A percentile compares a stretch with the other conserved stretches of the same genome.
Conservation (phyloP, 2,888 invertebrate genomes). For the Eremobia ochroleuca region DNA sequence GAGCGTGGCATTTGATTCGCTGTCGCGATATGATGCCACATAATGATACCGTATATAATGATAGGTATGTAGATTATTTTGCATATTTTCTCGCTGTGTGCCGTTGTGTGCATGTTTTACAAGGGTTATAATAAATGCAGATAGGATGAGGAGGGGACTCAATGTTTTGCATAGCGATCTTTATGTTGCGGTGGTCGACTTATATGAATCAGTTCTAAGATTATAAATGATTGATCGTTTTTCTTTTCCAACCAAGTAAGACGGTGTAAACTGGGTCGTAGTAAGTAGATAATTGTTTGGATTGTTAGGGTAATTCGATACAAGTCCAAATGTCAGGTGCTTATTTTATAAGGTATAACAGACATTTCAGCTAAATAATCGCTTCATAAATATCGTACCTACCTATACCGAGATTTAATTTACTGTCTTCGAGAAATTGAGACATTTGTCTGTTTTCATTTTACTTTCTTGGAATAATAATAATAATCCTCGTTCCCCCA, state of each 20-base stretch:
- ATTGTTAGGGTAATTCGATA: conserved; percentile 1
- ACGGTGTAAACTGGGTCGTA: background rate
- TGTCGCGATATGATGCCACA: conserved; percentile 61
- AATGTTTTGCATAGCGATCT: conserved; percentile 1
- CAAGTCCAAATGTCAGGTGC: background rate
- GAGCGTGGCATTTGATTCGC: conserved; percentile 82
- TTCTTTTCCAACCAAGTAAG: background rate
- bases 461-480: conserved; percentile 32
- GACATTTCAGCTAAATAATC: background rate
- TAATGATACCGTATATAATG: conserved; percentile 49
- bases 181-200: background rate
- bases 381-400: background rate
- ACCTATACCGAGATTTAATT: background rate
- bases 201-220: background rate
- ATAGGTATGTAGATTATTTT: conserved; percentile 62
- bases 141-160: conserved; percentile 23
- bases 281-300: background rate
- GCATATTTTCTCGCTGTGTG: conserved; percentile 55
- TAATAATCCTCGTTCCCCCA: conserved; percentile 7
- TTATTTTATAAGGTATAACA: background rate
- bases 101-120: conserved; percentile 30
- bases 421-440: background rate
- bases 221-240: background rate
- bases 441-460: too few relatives aligned
- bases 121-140: conserved; percentile 29